phyloP scores from a whole-genome alignment of 2,797 vertebrate genomes.

The Pantherophis vulpinus region DNA sequence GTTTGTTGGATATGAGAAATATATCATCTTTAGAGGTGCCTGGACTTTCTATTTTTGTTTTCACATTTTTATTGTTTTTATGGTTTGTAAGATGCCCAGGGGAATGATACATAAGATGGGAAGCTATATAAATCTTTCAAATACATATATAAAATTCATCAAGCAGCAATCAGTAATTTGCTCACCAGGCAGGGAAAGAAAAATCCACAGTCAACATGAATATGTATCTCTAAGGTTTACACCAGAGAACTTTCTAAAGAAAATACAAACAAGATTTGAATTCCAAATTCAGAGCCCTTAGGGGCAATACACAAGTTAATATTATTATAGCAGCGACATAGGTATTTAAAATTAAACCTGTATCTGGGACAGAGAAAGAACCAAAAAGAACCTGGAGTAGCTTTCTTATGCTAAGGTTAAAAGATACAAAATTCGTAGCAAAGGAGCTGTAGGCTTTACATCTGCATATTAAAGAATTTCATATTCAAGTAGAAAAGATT shows the following conservation, averaged over 20 bases:
- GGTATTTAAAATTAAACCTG: slow-evolving; percentile 13
- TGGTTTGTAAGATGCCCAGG: background rate
- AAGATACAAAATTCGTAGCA: background rate
- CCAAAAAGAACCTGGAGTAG: slow-evolving; percentile 6
- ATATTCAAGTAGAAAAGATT: background rate
- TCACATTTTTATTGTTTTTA: background rate
- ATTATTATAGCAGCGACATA: slow-evolving; percentile 35
- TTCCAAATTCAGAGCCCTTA: slow-evolving; percentile 59
- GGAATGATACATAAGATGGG: background rate
- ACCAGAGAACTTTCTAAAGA: slow-evolving; percentile 64
- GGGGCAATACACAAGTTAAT: slow-evolving; percentile 38
- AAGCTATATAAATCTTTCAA: background rate
- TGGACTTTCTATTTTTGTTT: background rate
- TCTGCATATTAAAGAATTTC: background rate
- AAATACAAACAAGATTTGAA: slow-evolving; percentile 66
- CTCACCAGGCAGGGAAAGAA: slow-evolving; percentile 57
- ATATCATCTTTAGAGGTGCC: background rate
- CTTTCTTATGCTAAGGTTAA: background rate
- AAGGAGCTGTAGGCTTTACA: background rate
- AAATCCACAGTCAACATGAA: slow-evolving; percentile 58
- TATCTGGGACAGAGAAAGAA: slow-evolving; percentile 39
- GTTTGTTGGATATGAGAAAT: background rate
- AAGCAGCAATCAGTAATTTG: slow-evolving; percentile 67
- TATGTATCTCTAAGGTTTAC: slow-evolving; percentile 65
- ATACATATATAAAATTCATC: slow-evolving; percentile 48